Conservation (phyloP, 2,797 vertebrate species). For the Podarcis lilfordi region DNA sequence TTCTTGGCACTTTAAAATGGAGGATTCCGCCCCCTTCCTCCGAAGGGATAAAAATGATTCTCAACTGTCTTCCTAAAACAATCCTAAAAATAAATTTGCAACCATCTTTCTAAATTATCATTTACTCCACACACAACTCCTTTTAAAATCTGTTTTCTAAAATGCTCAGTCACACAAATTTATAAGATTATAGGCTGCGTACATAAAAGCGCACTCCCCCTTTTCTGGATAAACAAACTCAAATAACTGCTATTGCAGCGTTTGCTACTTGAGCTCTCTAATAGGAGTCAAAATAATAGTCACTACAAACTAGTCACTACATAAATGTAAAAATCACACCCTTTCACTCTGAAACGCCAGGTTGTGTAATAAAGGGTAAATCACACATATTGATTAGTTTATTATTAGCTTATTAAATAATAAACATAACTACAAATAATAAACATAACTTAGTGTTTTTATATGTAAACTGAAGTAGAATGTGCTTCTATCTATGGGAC, state of each 20-base stretch:
- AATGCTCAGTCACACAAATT: not conserved
- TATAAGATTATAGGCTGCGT: not conserved
- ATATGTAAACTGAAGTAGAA: not conserved
- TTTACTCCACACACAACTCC: not conserved
- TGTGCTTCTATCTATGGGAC: not conserved
- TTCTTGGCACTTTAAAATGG: not conserved
- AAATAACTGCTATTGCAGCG: not conserved
- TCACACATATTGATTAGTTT: not conserved
- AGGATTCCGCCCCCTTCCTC: not conserved
- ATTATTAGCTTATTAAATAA: not conserved
- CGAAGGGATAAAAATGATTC: not conserved
- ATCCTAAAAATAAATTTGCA: not conserved
- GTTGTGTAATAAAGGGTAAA: not conserved
- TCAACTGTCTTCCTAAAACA: not conserved
- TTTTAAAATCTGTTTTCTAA: slow-evolving; percentile 1
- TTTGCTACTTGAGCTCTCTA: not conserved
- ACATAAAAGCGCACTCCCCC: not conserved
- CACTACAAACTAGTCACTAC: too few species aligned
- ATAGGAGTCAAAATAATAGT: not conserved
- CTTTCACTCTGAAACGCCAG: not conserved
- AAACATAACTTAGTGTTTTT: not conserved
- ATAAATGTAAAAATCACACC: not conserved
- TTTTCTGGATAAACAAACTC: not conserved
- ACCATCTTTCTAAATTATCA: not conserved
- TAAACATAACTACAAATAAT: not conserved